Base-by-base conservation (phyloP, 1,140 invertebrate species). In the Pteromalus puparum region DNA sequence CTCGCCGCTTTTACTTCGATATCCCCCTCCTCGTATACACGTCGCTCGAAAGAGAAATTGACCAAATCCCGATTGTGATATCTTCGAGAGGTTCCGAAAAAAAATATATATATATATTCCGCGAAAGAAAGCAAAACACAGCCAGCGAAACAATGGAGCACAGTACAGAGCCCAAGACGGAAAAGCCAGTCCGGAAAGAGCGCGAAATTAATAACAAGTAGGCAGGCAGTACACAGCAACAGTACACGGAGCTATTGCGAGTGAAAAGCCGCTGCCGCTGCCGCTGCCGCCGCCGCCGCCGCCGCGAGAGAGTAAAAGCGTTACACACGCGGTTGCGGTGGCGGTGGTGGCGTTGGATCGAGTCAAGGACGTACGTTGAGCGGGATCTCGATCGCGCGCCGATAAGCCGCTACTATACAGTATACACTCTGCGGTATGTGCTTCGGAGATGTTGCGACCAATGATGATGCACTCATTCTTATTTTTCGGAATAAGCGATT, bases 361-460 rank as follows among this genome's bases (percentile, higher is more conserved):
- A 86, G 80, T 77, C 73, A 82, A 82, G 48, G 85, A 79, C 80
- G 76, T 73, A 85, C 87, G 88, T 87, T 87, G 85, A 86, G 87
- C 86, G 87, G 87, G 86, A 89, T 89, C 87, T 86, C 87, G 89
- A 90, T 89, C 84, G 87, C 42, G 30, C 87, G 72, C 86, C 87
- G 89, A 90, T 90, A 89, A 90, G 86, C 87, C 84, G 82, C 72
- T n/a, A 13, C 67, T 70, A n/a, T 67, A n/a, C n/a, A n/a, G n/a
- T n/a, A 70, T 70, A 70, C 1, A 30, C 26, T 70, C 65, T 12
- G 65, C 21, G 24, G 53, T 61, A 5, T 48, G 2, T 48, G 10
- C 13, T 48, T 18, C 21, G 21, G 1, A 18, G 18, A 61, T 21
- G 0, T 61, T n/a, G 21, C 53, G 53, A 61, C 21, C 18, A 21